Conservation (phyloP, 2,797 vertebrate genomes). For the Balearica regulorum region DNA sequence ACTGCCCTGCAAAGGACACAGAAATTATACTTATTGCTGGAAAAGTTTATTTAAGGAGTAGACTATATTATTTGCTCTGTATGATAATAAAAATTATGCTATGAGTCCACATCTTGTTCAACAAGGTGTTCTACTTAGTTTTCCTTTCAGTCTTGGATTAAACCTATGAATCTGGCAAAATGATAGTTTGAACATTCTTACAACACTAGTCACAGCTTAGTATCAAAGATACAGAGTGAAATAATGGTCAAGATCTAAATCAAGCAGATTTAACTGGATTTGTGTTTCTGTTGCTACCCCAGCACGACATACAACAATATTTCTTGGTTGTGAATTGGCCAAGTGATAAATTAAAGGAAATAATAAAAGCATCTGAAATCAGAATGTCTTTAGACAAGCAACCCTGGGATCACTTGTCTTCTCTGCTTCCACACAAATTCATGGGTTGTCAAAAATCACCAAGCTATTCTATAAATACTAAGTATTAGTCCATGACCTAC, state of each 20-base stretch:
- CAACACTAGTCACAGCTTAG: neutral
- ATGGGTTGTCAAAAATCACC: neutral
- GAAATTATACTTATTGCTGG: neutral
- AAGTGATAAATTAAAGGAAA: neutral
- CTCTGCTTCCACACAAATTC: neutral
- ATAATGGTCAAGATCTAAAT: neutral
- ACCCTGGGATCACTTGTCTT: neutral
- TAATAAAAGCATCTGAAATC: neutral
- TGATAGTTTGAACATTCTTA: neutral
- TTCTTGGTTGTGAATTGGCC: no score
- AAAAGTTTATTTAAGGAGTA: conserved; percentile 13
- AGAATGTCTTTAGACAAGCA: neutral
- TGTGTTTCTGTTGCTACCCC: neutral
- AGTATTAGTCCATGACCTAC: neutral
- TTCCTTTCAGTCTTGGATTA: neutral
- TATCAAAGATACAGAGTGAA: neutral
- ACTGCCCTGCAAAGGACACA: neutral
- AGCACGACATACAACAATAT: neutral
- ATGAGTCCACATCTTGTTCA: neutral
- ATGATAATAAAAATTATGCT: neutral
- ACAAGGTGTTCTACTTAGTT: neutral
- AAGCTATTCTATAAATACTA: neutral
- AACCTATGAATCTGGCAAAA: neutral
- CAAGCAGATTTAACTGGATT: neutral
- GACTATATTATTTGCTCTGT: neutral